phyloP scores from a whole-genome alignment of 1,140 invertebrate species.

The Drosophila ambigua region DNA sequence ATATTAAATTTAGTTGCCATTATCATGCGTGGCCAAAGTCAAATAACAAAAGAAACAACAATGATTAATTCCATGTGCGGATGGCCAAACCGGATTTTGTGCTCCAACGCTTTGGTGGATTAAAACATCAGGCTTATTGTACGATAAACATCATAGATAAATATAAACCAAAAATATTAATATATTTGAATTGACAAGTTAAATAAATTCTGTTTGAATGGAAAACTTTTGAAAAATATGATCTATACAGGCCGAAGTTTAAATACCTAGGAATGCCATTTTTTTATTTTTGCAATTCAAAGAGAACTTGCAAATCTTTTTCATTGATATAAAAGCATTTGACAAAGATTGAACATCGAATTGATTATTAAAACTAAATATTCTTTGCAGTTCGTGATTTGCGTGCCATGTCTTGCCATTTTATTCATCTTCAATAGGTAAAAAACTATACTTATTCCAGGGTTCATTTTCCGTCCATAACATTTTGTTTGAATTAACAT shows the following conservation, averaged over 20 bases:
- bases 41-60: constrained; percentile 53
- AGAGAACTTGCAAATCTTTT: too few species aligned
- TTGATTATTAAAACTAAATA: too few species aligned
- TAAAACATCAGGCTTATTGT: constrained; percentile 59
- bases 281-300: not conserved
- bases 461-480: not conserved
- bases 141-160: constrained; percentile 58
- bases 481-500: too few species aligned
- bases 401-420: too few species aligned
- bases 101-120: constrained; percentile 63
- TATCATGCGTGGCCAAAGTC: constrained; percentile 48
- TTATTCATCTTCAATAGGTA: not conserved
- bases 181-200: constrained; percentile 19
- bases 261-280: not conserved
- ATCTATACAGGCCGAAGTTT: not conserved
- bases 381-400: not conserved
- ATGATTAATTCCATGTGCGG: constrained; percentile 71
- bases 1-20: constrained; percentile 64
- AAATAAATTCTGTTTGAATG: constrained; percentile 31
- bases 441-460: too few species aligned
- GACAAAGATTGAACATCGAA: too few species aligned
- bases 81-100: constrained; percentile 12
- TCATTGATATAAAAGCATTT: too few species aligned
- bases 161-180: constrained; percentile 19
- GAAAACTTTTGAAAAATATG: not conserved